Base-by-base conservation (phyloP, 2,113 vertebrate species). In the Symphodus melops region DNA sequence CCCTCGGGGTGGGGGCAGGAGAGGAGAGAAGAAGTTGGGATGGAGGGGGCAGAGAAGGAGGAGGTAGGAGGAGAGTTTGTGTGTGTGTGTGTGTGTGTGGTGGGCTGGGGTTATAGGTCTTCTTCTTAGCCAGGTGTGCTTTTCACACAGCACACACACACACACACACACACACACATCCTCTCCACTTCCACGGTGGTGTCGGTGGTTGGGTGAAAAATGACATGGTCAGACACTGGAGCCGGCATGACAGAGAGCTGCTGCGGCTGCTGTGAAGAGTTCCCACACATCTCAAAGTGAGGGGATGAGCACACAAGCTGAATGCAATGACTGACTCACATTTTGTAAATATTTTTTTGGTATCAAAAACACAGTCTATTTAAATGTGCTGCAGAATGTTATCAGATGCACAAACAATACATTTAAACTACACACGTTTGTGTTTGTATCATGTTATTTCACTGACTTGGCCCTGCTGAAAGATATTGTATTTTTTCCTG, bases 121-220 rank as follows among this genome's bases (percentile, higher is more conserved):
- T 67, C 77, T 77, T 68, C 82, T 76, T 70, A 66, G 67, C 92
- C 90, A 93, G 91, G 90, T 92, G 90, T 91, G 78, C 79, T 69
- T 79, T 90, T 86, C 82, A 81, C 79, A 82, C 68, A 78, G 58
- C 85, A 44, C 71, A 68, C 75, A 59, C 76, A 62, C 85, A 44
- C 85, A 44, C 71, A 44, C 71, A 68, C 75, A 59, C 76, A 62
- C 85, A 44, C 71, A 68, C 75, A 59, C 76, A 62, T 55, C 72
- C 21, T 83, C 80, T 84, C 77, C 36, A 48, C 75, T 63, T 84
- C 73, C 55, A 71, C 23, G 7, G 78, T 8, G 53, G 64, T 68
- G 85, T 80, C 76, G 39, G 61, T 25, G 64, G 75, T 21, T 46
- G 59, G 75, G 61, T 89, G 89, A 90, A 89, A 92, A 90, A 87